Evolutionary conservation across 2,888 invertebrate species (phyloP), one percentile per base, ranked within the genome.

Genomic region (Tachina fera): DNA sequence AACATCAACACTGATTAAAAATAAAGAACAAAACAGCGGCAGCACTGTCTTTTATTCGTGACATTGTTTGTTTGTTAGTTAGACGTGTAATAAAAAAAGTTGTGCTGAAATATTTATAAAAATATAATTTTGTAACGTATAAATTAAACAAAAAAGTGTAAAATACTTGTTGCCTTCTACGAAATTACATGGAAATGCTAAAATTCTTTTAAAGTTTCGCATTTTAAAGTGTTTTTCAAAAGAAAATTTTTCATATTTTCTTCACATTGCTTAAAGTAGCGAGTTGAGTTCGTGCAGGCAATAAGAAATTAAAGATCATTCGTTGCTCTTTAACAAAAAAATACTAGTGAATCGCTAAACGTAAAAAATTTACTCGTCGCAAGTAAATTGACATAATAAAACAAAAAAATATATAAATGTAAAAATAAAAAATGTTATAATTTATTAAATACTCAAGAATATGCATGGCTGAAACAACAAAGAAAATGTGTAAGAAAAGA

Each of bases 251-350:
- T 58, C 72, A 67, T 72, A 77, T 81, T 81, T 81, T 76, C 83
- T 77, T 76, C 86, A 82, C 83, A 86, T 86, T 83, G 76, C 80
- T 67, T 47, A 63, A 83, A 72, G 72, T 68, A 72, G 72, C 86
- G 86, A 86, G 79, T 83, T 19, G 19, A 76, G 61, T 68, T 80
- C 72, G 77, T 72, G 60, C 65, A 71, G 71, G 70, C 71, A 83
- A 79, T 68, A 80, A 86, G 86, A 86, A 83, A 86, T 86, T 79
- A 83, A 86, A 86, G 86, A 86, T 86, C 86, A 72, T 72, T 86
- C 86, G 83, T 43, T 86, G 53, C 43, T 76, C 60, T 39, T 13
- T 39, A 76, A 83, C 60, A 11, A 70, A 84, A 68, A 75, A 65
- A 19, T 76, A 83, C 86, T 79, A 83, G 71, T 71, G 16, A 67